A percentile compares a stretch with the other conserved stretches of the same genome.
Evolutionary conservation across 1,140 invertebrate genomes (phyloP).

Genomic region (Brachionus angularis): DNA sequence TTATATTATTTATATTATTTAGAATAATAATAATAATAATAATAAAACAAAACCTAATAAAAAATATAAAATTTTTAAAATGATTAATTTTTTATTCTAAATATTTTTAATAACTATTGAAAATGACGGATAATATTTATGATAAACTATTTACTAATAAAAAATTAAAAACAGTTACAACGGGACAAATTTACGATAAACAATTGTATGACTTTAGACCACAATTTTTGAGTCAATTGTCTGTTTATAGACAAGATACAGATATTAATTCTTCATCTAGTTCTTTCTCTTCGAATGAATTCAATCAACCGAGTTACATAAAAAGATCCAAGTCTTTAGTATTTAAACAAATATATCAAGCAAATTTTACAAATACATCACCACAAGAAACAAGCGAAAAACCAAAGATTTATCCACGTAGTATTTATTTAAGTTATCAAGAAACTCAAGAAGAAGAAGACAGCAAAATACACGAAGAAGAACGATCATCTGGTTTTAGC

Average conservation of each 20-base stretch:
- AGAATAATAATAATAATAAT: too few species aligned
- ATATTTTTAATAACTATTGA: too few species aligned
- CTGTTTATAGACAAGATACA: slow-evolving; percentile 24
- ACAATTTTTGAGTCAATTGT: too few species aligned
- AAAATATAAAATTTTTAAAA: too few species aligned
- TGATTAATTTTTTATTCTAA: too few species aligned
- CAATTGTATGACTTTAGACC: too few species aligned
- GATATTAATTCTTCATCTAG: slow-evolving; percentile 2
- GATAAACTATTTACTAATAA: too few species aligned
- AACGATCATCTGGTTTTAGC: not conserved
- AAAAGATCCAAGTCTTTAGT: slow-evolving; percentile 20
- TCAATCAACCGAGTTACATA: slow-evolving; percentile 3
- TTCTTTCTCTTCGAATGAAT: not conserved
- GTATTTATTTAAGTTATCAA: slow-evolving; percentile 25
- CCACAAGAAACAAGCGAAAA: not conserved
- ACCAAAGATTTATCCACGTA: slow-evolving; percentile 26
- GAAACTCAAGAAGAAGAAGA: not conserved
- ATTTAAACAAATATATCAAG: slow-evolving; percentile 1
- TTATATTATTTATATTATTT: not conserved
- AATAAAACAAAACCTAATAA: too few species aligned
- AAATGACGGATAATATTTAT: too few species aligned
- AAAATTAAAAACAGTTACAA: too few species aligned
- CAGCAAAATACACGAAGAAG: not conserved
- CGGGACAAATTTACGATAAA: too few species aligned
- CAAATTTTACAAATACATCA: not conserved